Base-by-base conservation (phyloP, 2,888 invertebrate species). In the Calameuta filiformis region DNA sequence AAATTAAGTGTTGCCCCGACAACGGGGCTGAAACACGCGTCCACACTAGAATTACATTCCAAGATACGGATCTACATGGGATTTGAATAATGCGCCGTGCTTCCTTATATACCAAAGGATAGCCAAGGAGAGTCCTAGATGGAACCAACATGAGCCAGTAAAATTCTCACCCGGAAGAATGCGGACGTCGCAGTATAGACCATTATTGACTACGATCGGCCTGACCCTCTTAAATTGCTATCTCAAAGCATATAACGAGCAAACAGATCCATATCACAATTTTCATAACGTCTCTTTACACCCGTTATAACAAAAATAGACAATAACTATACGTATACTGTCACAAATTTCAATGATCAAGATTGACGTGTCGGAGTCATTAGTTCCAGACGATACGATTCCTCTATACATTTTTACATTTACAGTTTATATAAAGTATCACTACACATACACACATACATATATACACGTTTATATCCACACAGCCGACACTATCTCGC, bases 1-100 rank as follows among this genome's bases (percentile, higher is more conserved):
- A 86, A 87, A 87, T 87, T 84, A 86, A 86, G 86, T 87, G 87
- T 84, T 83, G 83, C 81, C 78, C 78, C 81, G 82, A 84, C 83
- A 83, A 83, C 82, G 79, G 83, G 80, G 76, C 80, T 85, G 83
- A 79, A 85, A 87, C 87, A 86, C 84, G 85, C 83, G 83, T 87
- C 81, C 83, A 81, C 82, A 71, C 83, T 84, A 83, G 84, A 86
- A 87, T 87, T 87, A 87, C 86, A 86, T 81, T 79, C 78, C 79
- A 76, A 81, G 87, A 87, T 87, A 87, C 77, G 79, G 79, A 87
- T 87, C 85, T 86, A 87, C 86, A 84, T 77, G 79, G 84, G 83
- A 85, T 87, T 87, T 87, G 83, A 87, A 87, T 87, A 87, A 85
- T 84, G 83, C 81, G 79, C 81, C 76, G 75, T n/a, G 81, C 78